Conservation (phyloP, 1,140 invertebrate species). For the Orius laevigatus region DNA sequence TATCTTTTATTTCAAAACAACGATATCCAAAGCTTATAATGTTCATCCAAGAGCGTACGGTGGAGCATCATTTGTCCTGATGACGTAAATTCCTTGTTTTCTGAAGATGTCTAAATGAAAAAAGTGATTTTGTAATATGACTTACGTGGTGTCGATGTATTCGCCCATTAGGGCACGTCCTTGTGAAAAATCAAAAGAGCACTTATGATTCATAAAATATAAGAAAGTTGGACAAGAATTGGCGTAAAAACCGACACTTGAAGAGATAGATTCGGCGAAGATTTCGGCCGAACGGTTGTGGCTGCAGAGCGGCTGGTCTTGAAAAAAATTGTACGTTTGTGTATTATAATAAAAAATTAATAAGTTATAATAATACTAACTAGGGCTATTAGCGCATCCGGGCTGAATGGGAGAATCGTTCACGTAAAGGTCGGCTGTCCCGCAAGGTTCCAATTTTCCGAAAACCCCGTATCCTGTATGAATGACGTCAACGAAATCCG, state of each 20-base stretch:
- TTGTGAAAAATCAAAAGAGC: conserved; percentile 11
- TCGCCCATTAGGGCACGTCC: conserved; percentile 20
- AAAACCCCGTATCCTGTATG: conserved; percentile 55
- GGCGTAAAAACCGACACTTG: conserved; percentile 46
- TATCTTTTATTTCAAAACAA: too few relatives aligned
- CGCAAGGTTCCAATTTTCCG: conserved; percentile 42
- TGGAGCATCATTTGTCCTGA: conserved; percentile 12
- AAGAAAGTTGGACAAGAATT: conserved; percentile 48
- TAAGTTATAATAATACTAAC: neutral
- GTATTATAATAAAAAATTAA: neutral
- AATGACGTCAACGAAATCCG: conserved; percentile 52
- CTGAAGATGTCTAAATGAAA: conserved; percentile 11
- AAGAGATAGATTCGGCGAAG: conserved; percentile 54
- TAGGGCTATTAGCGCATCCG: conserved; percentile 29
- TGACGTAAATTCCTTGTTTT: conserved; percentile 15
- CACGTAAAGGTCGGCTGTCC: conserved; percentile 55
- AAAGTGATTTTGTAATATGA: neutral
- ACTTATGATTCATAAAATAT: conserved; percentile 42
- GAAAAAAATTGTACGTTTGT: neutral
- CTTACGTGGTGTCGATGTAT: conserved; percentile 18
- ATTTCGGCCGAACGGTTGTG: conserved; percentile 48
- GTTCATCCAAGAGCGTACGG: conserved; percentile 15
- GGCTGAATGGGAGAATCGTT: conserved; percentile 55
- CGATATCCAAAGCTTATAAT: neutral
- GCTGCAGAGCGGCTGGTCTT: conserved; percentile 37